A percentile compares a stretch with the other conserved stretches of the same genome.
Evolutionary conservation across 2,113 vertebrate genomes (phyloP).

Genomic region (Mandrillus leucophaeus): DNA sequence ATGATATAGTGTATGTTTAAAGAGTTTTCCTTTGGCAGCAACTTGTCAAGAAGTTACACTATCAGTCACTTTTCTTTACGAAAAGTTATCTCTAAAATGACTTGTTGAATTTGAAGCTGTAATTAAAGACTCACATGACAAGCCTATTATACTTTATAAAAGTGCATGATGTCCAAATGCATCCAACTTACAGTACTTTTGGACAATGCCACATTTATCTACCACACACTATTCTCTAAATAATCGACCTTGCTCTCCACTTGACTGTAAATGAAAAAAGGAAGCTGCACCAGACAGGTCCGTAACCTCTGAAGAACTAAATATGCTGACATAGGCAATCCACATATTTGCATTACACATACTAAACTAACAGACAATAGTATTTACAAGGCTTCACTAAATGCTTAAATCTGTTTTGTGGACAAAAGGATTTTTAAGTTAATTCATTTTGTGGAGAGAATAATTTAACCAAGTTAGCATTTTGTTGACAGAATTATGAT

Average conservation of each 20-base stretch:
- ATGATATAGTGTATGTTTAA: not conserved
- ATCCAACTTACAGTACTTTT: not conserved
- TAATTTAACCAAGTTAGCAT: slow-evolving; percentile 85
- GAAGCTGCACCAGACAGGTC: not conserved
- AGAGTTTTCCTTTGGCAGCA: slow-evolving; percentile 61
- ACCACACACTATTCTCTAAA: not conserved
- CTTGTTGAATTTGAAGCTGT: slow-evolving; percentile 56
- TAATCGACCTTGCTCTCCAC: not conserved
- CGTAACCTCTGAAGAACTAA: slow-evolving; percentile 43
- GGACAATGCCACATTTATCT: not conserved
- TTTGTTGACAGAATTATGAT: slow-evolving; percentile 86
- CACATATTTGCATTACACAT: slow-evolving; percentile 69
- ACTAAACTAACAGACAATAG: slow-evolving; percentile 72
- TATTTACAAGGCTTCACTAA: slow-evolving; percentile 83
- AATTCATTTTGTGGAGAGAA: slow-evolving; percentile 84
- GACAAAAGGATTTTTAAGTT: slow-evolving; percentile 85
- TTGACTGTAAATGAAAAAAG: slow-evolving; percentile 52
- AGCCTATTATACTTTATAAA: slow-evolving; percentile 24
- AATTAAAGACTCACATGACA: slow-evolving; percentile 53
- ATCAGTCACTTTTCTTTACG: slow-evolving; percentile 59
- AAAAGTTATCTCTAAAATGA: slow-evolving; percentile 67
- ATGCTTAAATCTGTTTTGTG: slow-evolving; percentile 82
- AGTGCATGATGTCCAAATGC: not conserved
- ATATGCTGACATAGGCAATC: slow-evolving; percentile 57
- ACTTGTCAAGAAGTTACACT: slow-evolving; percentile 35